Evolutionary conservation across 2,888 invertebrate species (phyloP).

Genomic region (Pachydiplax longipennis): DNA sequence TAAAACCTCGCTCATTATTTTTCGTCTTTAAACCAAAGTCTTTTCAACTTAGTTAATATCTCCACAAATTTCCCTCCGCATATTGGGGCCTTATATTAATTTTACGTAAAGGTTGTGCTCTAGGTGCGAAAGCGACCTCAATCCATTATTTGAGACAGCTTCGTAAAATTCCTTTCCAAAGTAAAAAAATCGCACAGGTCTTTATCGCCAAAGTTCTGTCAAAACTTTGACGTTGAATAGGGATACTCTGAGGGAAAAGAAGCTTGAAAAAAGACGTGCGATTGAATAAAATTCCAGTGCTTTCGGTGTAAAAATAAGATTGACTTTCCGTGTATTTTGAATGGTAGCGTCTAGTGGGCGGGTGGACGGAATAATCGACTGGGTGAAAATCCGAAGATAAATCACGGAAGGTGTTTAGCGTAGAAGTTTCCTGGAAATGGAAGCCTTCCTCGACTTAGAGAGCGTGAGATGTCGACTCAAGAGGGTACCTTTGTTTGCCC

Average conservation of each 20-base stretch:
- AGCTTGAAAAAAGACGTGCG: not conserved
- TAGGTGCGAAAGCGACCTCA: not conserved
- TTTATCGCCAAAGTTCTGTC: not conserved
- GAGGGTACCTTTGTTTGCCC: not conserved
- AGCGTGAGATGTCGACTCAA: not conserved
- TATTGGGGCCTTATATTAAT: too few species aligned
- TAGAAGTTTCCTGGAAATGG: not conserved
- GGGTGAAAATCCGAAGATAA: not conserved
- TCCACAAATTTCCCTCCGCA: not conserved
- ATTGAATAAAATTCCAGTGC: not conserved
- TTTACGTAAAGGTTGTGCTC: not conserved
- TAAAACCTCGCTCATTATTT: not conserved
- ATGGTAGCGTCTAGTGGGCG: not conserved
- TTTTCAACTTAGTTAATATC: not conserved
- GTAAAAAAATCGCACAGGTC: not conserved
- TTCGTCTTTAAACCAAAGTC: not conserved
- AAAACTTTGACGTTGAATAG: not conserved
- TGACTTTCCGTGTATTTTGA: not conserved
- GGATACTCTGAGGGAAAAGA: not conserved
- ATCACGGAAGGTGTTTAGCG: not conserved
- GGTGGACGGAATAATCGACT: not conserved
- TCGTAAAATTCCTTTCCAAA: not conserved
- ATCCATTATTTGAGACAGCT: not conserved
- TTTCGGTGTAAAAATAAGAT: not conserved
- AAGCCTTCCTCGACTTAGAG: not conserved